Evolutionary conservation across 2,888 invertebrate species (phyloP), one percentile per base, ranked within the genome.

Genomic region (Xanthia icteritia): DNA sequence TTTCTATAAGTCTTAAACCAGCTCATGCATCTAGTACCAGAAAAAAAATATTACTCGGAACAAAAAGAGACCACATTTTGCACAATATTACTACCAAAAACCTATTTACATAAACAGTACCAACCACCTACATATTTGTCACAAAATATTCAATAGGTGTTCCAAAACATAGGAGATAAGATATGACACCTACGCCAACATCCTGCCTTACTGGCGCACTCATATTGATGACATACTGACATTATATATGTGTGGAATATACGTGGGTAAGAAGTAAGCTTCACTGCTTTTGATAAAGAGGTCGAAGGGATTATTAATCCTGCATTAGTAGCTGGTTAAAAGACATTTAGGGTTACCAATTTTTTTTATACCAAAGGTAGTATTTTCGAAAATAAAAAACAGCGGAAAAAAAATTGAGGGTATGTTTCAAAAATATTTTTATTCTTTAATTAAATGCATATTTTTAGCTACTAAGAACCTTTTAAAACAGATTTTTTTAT

Each of bases 101-200:
- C 23, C 15, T 39, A 83, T 71, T 74, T 56, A n/a, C 73, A 73
- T 83, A 68, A 64, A 82, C 54, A 68, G 63, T 74, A 36, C 23
- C 39, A 45, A n/a, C 65, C 61, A 77, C 78, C 72, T 63, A 77
- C 72, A 48, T 39, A 72, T 71, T 69, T 61, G 70, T 71, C 73
- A 73, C 64, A 42, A 64, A 82, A 76, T 76, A 73, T 76, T 65
- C 86, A 82, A 60, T 64, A 83, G 73, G 82, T 85, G 83, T 85
- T 76, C 86, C 58, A 48, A 69, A 82, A 74, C 31, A 64, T 54
- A 65, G n/a, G 69, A 48, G 83, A 84, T 84, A 84, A 84, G 83
- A 83, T 86, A 86, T 45, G 23, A 69, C 83, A 42, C 83, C 86
- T 60, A 86, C 83, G 20, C 70, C 8, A 61, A 78, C 73, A 86